Evolutionary conservation across 2,797 vertebrate genomes (phyloP).

Genomic region (Phoebastria nigripes): DNA sequence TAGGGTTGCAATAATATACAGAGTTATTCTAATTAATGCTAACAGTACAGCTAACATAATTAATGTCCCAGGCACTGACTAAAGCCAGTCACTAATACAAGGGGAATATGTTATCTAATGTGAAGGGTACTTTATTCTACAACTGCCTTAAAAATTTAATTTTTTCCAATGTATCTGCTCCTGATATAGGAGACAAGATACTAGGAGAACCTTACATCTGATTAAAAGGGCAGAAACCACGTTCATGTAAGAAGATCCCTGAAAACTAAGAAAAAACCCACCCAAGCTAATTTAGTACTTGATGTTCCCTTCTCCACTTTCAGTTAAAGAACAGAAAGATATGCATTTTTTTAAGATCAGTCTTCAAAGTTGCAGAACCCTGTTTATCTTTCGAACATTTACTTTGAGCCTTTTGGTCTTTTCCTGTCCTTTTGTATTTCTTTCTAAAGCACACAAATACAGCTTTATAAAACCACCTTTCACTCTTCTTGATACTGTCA

Average conservation of each 20-base stretch:
- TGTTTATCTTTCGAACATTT: not conserved
- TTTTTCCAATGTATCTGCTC: not conserved
- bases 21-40: slow-evolving; percentile 9
- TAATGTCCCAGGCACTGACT: not conserved
- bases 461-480: not conserved
- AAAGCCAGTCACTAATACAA: not conserved
- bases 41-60: not conserved
- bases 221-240: not conserved
- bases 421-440: not conserved
- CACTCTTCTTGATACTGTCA: not conserved
- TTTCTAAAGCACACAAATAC: not conserved
- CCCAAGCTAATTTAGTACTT: not conserved
- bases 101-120: not conserved
- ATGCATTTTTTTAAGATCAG: not conserved
- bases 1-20: not conserved
- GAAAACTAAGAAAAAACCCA: not conserved
- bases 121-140: not conserved
- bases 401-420: not conserved
- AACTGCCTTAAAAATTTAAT: not conserved
- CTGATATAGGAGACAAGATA: not conserved
- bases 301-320: not conserved
- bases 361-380: not conserved
- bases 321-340: not conserved
- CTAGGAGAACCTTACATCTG: not conserved
- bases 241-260: not conserved